These are phyloP conservation scores for Beaufortia kweichowensis DNA, from an alignment of 2,113 vertebrate genomes.

Conservation along the genomic window DNA sequence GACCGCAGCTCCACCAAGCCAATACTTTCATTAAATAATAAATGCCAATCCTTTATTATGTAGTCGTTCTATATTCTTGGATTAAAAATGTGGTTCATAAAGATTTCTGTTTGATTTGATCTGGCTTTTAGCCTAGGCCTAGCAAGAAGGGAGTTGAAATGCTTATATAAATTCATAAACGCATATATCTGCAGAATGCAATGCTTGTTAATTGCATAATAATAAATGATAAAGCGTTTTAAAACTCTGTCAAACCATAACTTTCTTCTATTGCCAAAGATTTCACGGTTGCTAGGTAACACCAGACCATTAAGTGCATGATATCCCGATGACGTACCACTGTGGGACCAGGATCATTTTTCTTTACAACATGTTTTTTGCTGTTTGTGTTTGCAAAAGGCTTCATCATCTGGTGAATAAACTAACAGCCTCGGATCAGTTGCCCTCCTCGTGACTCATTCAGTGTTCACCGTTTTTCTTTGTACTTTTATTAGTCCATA, in stretches of 20 bases:
- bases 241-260: neutral
- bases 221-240: constrained; percentile 15
- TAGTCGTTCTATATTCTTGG: neutral
- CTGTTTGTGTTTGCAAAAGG: neutral
- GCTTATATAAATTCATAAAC: constrained; percentile 5
- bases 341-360: neutral
- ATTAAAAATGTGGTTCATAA: neutral
- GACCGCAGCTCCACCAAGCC: neutral
- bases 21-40: neutral
- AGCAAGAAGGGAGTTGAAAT: neutral
- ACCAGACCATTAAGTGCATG: neutral
- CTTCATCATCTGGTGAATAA: constrained; percentile 5
- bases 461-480: neutral
- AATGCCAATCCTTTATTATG: too few relatives aligned
- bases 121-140: too few relatives aligned
- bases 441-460: neutral
- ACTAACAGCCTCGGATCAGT: neutral
- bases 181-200: neutral
- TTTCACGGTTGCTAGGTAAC: constrained; percentile 36
- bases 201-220: constrained; percentile 28
- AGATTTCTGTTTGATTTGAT: too few relatives aligned
- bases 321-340: neutral
- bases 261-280: constrained; percentile 20
- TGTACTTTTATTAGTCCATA: neutral
- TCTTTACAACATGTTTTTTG: neutral